Percentiles rank a stretch among this genome's conserved stretches.
These are phyloP conservation scores for Podarcis cretensis DNA, from an alignment of 2,113 vertebrate species.

Conservation along the genomic window DNA sequence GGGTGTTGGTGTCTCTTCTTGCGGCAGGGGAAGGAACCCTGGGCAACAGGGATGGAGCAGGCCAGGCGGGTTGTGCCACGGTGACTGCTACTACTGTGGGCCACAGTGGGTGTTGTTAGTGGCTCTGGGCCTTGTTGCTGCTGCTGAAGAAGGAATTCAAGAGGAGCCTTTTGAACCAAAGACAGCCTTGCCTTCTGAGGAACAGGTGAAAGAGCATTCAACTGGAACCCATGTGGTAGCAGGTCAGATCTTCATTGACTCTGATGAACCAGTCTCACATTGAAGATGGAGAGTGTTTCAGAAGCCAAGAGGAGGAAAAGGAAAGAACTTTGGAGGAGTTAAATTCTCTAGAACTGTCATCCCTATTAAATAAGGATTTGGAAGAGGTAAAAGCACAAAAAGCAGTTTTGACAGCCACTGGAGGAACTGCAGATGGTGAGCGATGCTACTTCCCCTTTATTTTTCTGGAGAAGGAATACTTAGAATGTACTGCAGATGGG, in stretches of 20 bases:
- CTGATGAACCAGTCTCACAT: conserved; percentile 67
- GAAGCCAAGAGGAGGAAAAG: conserved; percentile 63
- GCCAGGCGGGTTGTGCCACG: too few species aligned
- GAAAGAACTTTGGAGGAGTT: conserved; percentile 66
- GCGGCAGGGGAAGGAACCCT: too few species aligned
- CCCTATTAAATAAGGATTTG: conserved; percentile 71
- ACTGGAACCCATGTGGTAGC: conserved; percentile 75
- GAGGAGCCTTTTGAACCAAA: conserved; percentile 9
- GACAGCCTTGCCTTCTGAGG: conserved; percentile 75
- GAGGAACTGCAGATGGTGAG: conserved; percentile 91
- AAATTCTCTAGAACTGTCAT: conserved; percentile 71
- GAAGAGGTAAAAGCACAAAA: conserved; percentile 72
- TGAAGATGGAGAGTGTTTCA: conserved; percentile 69
- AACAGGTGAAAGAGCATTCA: conserved; percentile 82
- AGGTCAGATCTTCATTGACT: conserved; percentile 79
- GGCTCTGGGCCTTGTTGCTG: too few species aligned
- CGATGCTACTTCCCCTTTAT: conserved; percentile 92
- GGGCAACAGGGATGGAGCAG: too few species aligned
- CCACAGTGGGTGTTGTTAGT: too few species aligned
- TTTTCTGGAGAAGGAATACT: conserved; percentile 90
- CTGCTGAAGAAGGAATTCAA: too few species aligned
- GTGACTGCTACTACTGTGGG: too few species aligned
- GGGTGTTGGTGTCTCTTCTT: too few species aligned
- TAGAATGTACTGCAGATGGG: conserved; percentile 72
- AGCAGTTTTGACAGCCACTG: conserved; percentile 73